phyloP scores from a whole-genome alignment of 92 coral and sea anemone genomes.

The Epizoanthus scotinus region DNA sequence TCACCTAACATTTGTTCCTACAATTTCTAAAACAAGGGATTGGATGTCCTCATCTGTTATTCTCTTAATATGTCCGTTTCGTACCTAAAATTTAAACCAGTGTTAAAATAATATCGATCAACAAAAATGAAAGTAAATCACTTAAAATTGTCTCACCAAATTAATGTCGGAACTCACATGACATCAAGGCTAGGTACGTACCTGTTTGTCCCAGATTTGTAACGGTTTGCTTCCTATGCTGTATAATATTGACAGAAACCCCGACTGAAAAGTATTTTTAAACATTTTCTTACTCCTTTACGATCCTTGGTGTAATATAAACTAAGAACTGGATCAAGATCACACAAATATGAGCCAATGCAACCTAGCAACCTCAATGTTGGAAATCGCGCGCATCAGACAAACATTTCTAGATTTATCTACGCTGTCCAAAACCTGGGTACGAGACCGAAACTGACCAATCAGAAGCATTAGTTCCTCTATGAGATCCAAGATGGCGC shows the following conservation, averaged over 20 bases:
- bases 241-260: constrained; percentile 95
- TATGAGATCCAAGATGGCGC: no score
- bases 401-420: no score
- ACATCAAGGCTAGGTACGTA: constrained; percentile 32
- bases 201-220: constrained; percentile 99
- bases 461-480: no score
- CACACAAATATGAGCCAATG: no score
- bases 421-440: no score
- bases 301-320: neutral
- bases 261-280: constrained; percentile 98
- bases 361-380: no score
- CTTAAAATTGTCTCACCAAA: no score
- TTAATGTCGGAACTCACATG: neutral
- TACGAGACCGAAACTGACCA: no score
- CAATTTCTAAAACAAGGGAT: constrained; percentile 94
- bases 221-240: constrained; percentile 99
- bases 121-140: constrained; percentile 12
- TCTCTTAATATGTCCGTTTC: constrained; percentile 99
- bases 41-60: constrained; percentile 98
- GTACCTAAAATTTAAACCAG: constrained; percentile 59
- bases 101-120: neutral
- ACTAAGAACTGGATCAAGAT: no score
- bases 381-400: no score
- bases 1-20: constrained; percentile 99
- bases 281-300: constrained; percentile 71